These are phyloP conservation scores for Botia almorhae DNA, from an alignment of 2,797 vertebrate genomes.

Conservation along the genomic window DNA sequence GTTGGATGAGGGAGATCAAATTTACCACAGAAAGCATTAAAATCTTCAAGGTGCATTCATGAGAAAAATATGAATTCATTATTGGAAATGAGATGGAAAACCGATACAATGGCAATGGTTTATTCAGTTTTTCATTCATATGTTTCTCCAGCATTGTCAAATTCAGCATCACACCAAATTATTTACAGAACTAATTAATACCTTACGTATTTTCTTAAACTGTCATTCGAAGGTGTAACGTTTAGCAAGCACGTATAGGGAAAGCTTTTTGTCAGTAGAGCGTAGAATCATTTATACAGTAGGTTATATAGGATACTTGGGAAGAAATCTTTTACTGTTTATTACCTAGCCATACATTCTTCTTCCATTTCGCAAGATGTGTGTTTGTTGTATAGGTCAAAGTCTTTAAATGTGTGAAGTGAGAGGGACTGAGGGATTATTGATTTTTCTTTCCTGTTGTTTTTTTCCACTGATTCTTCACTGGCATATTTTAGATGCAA, in stretches of 20 bases:
- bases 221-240: not conserved
- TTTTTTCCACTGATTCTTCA: constrained; percentile 27
- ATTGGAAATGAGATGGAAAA: not conserved
- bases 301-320: not conserved
- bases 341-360: not conserved
- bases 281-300: not conserved
- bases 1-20: constrained; percentile 22
- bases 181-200: not conserved
- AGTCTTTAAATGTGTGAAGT: constrained; percentile 1
- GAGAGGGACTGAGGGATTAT: constrained; percentile 32
- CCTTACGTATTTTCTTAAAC: not conserved
- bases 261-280: not conserved
- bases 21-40: not conserved
- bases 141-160: not conserved
- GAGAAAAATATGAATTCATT: not conserved
- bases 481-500: constrained; percentile 46
- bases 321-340: not conserved
- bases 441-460: constrained; percentile 41
- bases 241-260: too few relatives aligned
- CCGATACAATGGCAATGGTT: not conserved
- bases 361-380: constrained; percentile 24
- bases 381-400: constrained; percentile 34
- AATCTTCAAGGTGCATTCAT: not conserved
- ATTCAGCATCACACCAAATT: not conserved
- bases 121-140: not conserved